phyloP scores from a whole-genome alignment of 1,140 invertebrate species.

The Phortica variegata region DNA sequence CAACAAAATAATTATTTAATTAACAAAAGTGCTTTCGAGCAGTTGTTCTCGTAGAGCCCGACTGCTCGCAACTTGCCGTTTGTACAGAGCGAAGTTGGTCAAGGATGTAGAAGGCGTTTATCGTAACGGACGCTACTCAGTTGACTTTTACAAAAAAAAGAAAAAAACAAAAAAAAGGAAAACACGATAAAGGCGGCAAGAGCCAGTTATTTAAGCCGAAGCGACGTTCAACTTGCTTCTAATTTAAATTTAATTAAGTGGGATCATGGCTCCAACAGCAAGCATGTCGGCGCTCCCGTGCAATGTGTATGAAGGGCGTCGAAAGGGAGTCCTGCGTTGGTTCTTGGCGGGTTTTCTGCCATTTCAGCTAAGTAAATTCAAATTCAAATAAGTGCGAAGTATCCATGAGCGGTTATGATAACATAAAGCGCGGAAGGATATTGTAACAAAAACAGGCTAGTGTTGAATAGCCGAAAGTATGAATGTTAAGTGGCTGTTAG shows the following conservation, averaged over 20 bases:
- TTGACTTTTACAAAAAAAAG: too few relatives aligned
- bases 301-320: not conserved
- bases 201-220: slow-evolving; percentile 27
- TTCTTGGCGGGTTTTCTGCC: not conserved
- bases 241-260: slow-evolving; percentile 55
- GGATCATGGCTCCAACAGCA: slow-evolving; percentile 36
- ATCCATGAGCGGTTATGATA: too few relatives aligned
- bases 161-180: too few relatives aligned
- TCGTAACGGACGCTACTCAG: too few relatives aligned
- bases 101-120: too few relatives aligned
- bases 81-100: too few relatives aligned
- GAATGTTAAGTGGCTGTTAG: slow-evolving; percentile 52
- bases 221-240: slow-evolving; percentile 49
- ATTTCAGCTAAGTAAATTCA: not conserved
- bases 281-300: slow-evolving; percentile 7
- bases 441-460: too few relatives aligned
- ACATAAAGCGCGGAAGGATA: too few relatives aligned
- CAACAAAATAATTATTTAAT: slow-evolving; percentile 55
- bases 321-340: not conserved
- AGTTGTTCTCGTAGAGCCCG: not conserved
- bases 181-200: slow-evolving; percentile 14
- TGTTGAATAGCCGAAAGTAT: slow-evolving; percentile 34
- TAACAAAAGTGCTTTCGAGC: slow-evolving; percentile 40
- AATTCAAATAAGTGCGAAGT: too few relatives aligned
- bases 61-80: too few relatives aligned